Base-by-base conservation (phyloP, 2,113 vertebrate genomes). In the Nicator chloris region DNA sequence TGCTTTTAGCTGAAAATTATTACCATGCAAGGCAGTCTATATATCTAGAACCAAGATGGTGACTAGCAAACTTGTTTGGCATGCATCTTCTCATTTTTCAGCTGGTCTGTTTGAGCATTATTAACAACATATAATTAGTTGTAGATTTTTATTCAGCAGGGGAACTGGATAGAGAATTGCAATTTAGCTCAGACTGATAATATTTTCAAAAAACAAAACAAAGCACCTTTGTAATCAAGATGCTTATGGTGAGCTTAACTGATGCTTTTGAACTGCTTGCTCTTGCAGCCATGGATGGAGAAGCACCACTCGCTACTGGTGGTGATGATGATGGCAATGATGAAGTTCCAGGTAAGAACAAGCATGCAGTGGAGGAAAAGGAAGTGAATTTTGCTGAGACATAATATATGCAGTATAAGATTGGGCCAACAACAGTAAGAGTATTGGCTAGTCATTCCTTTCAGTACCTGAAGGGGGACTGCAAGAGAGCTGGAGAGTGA, bases 311-410 rank as follows among this genome's bases (percentile, higher is more conserved):
- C 96, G 99, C 98, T 92, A 96, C 98, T 94, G 99, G 99, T 97
- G 99, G 99, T 85, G 99, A 99, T 66, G 99, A 99, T 53, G 98
- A 98, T 69, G 99, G 99, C 2, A 61, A 78, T 51, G 60, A 78
- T 61, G 99, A 99, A 92, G 99, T 99, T 98, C 99, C 99, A 98
- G 99, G 99, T 99, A 97, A 98, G 97, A 80, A 56, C 47, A 68
- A 37, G 27, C 26, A 57, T 57, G 27, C 14, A 57, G 8, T 28
- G 13, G 30, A 80, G 37, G n/a, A 82, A 73, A 68, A 69, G 19
- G 31, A 71, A 53, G 11, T 49, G 9, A 69, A 68, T 81, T 76
- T 78, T 83, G 50, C 95, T 97, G 75, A 94, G 97, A 50, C 45
- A 70, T 82, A 70, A 70, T 59, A 82, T 71, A 60, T 26, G 8